A percentile compares a stretch with the other conserved stretches of the same genome.
Evolutionary conservation across 1,140 invertebrate species (phyloP).

Genomic region (Tigriopus japonicus): DNA sequence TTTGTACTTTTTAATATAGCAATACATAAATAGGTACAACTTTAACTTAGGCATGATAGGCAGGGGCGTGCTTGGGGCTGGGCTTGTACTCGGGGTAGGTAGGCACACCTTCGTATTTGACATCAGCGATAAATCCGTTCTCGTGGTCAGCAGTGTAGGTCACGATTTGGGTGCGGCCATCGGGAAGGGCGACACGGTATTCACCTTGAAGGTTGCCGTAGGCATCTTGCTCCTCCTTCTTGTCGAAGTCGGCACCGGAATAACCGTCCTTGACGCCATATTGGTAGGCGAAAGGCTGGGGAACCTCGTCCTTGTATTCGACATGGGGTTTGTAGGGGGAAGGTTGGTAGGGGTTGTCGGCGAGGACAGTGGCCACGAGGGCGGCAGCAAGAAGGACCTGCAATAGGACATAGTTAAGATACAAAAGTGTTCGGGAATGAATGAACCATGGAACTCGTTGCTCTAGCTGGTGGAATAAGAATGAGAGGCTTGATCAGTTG

Average conservation of each 20-base stretch:
- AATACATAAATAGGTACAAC: no score
- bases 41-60: neutral
- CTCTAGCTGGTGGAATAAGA: no score
- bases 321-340: neutral
- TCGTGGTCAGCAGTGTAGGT: conserved; percentile 6
- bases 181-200: conserved; percentile 1
- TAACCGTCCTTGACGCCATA: conserved; percentile 12
- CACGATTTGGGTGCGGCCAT: conserved; percentile 1
- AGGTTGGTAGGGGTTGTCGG: neutral
- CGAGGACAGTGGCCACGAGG: neutral
- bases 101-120: neutral
- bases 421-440: no score
- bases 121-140: conserved; percentile 11
- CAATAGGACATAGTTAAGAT: neutral
- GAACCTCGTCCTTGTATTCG: neutral
- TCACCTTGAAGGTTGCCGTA: conserved; percentile 4
- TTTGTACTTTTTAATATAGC: no score
- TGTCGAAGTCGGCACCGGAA: conserved; percentile 2
- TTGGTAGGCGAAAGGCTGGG: conserved; percentile 12
- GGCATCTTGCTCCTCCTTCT: conserved; percentile 8
- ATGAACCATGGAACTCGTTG: no score
- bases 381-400: neutral
- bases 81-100: conserved; percentile 1
- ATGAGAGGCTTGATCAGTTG: no score
- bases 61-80: conserved; percentile 7